These are phyloP conservation scores for Geothlypis trichas DNA, from an alignment of 2,113 vertebrate species.

Conservation along the genomic window DNA sequence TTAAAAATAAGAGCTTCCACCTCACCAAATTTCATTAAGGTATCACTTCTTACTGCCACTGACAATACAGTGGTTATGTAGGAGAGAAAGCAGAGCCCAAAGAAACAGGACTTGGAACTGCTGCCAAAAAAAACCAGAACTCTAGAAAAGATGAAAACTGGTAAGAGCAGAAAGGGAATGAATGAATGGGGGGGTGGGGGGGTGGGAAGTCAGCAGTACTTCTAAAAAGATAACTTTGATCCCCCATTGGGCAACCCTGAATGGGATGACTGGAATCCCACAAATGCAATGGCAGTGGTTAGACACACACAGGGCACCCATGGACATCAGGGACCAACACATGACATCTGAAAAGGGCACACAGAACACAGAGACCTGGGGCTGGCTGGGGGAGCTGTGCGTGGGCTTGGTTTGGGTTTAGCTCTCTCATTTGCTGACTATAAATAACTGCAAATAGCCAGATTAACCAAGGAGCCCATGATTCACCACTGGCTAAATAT, in stretches of 20 bases:
- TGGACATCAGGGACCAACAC: not conserved
- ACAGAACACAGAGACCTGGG: not conserved
- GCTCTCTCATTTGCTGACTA: not conserved
- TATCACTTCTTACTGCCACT: not conserved
- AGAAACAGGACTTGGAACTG: not conserved
- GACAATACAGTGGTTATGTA: not conserved
- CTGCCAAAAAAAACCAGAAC: not conserved
- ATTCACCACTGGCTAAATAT: not conserved
- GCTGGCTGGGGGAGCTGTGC: not conserved
- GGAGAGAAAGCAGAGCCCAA: not conserved
- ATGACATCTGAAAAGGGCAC: not conserved
- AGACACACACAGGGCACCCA: accelerated
- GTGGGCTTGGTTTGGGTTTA: not conserved
- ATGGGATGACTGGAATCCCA: not conserved
- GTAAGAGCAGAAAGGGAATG: not conserved
- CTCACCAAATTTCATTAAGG: not conserved
- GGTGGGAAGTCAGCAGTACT: not conserved
- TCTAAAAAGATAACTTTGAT: not conserved
- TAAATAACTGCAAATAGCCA: not conserved
- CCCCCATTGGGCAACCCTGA: not conserved
- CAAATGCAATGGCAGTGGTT: not conserved
- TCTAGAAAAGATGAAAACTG: not conserved
- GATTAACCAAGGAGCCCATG: not conserved
- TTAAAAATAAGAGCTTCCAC: not conserved
- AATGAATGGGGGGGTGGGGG: not conserved